These are phyloP conservation scores for Mermis nigrescens DNA, from an alignment of 2,888 invertebrate species.

Conservation along the genomic window DNA sequence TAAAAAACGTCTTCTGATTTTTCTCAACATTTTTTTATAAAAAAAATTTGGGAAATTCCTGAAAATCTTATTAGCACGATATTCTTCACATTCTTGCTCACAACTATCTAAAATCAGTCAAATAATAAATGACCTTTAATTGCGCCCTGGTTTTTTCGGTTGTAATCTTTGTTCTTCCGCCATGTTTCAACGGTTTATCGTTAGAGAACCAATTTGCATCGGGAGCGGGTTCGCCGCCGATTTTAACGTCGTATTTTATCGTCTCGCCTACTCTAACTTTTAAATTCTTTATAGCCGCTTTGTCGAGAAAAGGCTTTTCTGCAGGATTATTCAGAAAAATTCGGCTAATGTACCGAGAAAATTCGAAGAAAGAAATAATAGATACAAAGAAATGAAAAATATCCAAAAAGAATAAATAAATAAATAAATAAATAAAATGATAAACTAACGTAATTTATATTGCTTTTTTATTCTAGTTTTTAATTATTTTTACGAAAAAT, in stretches of 20 bases:
- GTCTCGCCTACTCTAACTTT: conserved; percentile 89
- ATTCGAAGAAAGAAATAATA: no score
- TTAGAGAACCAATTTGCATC: conserved; percentile 60
- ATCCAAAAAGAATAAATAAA: no score
- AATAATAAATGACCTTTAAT: no score
- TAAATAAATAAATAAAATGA: no score
- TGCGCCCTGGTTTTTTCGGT: conserved; percentile 29
- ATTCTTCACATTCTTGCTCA: conserved; percentile 20
- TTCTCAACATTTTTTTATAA: conserved; percentile 37
- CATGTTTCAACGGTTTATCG: conserved; percentile 7
- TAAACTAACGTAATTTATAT: no score
- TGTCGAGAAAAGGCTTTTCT: conserved; percentile 85
- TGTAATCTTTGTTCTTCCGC: conserved; percentile 31
- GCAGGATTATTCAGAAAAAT: no score
- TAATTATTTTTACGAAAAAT: no score
- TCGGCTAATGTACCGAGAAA: no score
- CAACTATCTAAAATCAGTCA: conserved; percentile 8
- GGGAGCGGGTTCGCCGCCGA: conserved; percentile 89
- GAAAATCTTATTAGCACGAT: conserved; percentile 23
- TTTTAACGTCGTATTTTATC: conserved; percentile 76
- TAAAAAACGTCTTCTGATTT: no score
- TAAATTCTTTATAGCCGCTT: conserved; percentile 67
- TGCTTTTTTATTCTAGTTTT: no score
- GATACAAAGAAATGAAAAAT: no score
- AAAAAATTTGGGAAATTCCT: conserved; percentile 33